phyloP scores from a whole-genome alignment of 1,140 invertebrate genomes.

The Eupristina koningsbergeri region DNA sequence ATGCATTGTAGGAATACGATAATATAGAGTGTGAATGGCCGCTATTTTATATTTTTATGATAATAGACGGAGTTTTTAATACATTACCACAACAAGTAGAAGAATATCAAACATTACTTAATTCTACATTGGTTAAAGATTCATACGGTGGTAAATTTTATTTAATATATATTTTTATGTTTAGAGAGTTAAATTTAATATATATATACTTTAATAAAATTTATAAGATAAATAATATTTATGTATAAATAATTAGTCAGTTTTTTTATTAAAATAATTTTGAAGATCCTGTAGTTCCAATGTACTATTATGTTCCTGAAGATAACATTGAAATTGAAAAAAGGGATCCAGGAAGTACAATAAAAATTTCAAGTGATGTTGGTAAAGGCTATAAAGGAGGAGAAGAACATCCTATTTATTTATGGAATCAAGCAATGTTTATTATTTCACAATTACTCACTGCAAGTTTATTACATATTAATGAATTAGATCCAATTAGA shows the following conservation, averaged over 20 bases:
- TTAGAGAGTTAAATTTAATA: not conserved
- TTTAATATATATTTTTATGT: not conserved
- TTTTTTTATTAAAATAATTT: constrained; percentile 34
- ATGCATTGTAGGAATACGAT: constrained; percentile 87
- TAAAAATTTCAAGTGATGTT: constrained; percentile 77
- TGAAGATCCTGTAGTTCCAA: constrained; percentile 85
- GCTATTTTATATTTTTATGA: constrained; percentile 94
- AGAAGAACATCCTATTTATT: constrained; percentile 77
- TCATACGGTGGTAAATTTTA: constrained; percentile 80
- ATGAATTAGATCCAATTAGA: constrained; percentile 95
- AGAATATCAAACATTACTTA: constrained; percentile 90
- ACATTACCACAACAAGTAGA: constrained; percentile 92
- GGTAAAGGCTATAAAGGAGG: constrained; percentile 60
- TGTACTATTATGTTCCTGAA: constrained; percentile 93
- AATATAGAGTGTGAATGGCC: constrained; percentile 99
- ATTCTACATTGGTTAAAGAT: constrained; percentile 84
- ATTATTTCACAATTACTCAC: constrained; percentile 93
- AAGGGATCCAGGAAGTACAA: constrained; percentile 80
- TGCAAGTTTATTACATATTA: constrained; percentile 90
- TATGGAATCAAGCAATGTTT: constrained; percentile 96
- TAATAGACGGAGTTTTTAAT: constrained; percentile 95
- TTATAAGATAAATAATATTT: not conserved
- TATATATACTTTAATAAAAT: too few species aligned
- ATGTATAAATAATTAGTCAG: constrained; percentile 1
- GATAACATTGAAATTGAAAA: constrained; percentile 85